Conservation (phyloP, 2,797 vertebrate genomes). For the Eleutherodactylus coqui region DNA sequence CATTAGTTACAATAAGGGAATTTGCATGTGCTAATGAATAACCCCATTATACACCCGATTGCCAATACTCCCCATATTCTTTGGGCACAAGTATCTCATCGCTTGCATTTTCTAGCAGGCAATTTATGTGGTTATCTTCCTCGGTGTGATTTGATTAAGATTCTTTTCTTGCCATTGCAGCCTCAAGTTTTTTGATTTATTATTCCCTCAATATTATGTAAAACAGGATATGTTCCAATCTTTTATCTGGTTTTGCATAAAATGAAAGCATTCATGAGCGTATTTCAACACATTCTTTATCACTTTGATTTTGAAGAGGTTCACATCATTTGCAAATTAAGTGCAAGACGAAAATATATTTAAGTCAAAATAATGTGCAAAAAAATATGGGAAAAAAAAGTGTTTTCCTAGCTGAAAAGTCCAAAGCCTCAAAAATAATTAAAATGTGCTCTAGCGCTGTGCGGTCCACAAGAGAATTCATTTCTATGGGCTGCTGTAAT, state of each 20-base stretch:
- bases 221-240: conserved; percentile 57
- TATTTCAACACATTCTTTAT: conserved; percentile 46
- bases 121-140: conserved; percentile 49
- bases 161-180: conserved; percentile 44
- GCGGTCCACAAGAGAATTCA: neutral
- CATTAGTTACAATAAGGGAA: neutral
- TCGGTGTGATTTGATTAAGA: conserved; percentile 56
- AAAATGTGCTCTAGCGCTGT: neutral
- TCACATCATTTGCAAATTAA: conserved; percentile 51
- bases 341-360: conserved; percentile 28
- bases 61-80: conserved; percentile 10
- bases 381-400: neutral
- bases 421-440: neutral
- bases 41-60: neutral
- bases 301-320: conserved; percentile 57
- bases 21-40: neutral
- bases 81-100: neutral
- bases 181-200: conserved; percentile 50
- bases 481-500: neutral
- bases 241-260: conserved; percentile 57
- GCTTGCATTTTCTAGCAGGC: conserved; percentile 41
- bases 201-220: conserved; percentile 58
- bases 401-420: conserved; percentile 7
- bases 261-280: conserved; percentile 58
- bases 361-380: conserved; percentile 37